phyloP scores from a whole-genome alignment of 2,113 vertebrate genomes.

The Lutjanus erythropterus region DNA sequence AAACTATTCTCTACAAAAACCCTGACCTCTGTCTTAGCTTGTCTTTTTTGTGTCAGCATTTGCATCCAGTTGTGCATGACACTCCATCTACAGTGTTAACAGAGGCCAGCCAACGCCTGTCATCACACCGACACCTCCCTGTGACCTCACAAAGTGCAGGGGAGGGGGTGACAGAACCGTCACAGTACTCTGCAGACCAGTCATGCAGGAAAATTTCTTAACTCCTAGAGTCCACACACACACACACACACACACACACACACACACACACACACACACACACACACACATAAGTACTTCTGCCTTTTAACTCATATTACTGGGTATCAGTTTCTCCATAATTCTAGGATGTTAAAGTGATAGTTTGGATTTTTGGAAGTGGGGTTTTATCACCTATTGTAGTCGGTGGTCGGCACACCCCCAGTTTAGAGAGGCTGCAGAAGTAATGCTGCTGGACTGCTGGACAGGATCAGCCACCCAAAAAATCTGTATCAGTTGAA shows the following conservation, averaged over 20 bases:
- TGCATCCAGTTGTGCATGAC: neutral
- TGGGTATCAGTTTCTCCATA: neutral
- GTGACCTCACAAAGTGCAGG: neutral
- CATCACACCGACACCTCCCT: constrained; percentile 13
- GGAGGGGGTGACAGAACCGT: neutral
- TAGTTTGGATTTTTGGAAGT: too few relatives aligned
- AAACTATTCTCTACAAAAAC: too few relatives aligned
- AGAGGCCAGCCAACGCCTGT: constrained; percentile 21
- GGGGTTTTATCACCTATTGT: too few relatives aligned
- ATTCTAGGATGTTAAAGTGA: neutral
- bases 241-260: neutral
- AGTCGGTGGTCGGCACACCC: too few relatives aligned
- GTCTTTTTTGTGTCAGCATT: neutral
- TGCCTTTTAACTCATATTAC: neutral
- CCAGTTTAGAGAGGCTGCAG: too few relatives aligned
- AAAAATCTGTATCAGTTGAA: too few relatives aligned
- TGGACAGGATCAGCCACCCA: too few relatives aligned
- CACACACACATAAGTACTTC: neutral
- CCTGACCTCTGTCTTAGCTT: too few relatives aligned
- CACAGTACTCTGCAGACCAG: constrained; percentile 49
- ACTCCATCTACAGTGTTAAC: constrained; percentile 17
- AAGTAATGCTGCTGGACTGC: too few relatives aligned
- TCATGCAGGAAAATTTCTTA: constrained; percentile 55
- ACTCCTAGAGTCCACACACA: neutral
- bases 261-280: constrained; percentile 4